Percentiles rank a stretch among this genome's conserved stretches.
phyloP scores from a whole-genome alignment of 2,113 vertebrate genomes.

The Lichenostomus cassidix region DNA sequence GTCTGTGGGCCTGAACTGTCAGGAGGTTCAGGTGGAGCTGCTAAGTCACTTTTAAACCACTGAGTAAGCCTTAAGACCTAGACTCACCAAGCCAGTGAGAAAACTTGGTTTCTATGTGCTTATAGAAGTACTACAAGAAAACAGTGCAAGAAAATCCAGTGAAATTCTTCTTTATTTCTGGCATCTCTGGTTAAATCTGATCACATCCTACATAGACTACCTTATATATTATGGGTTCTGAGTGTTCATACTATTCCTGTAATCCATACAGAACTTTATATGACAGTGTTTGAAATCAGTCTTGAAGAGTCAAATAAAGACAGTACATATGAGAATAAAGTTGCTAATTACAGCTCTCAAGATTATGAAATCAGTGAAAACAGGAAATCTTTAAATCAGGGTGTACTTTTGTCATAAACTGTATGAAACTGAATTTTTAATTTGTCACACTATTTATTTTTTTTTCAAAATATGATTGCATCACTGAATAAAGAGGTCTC shows the following conservation, averaged over 20 bases:
- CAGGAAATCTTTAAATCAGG: neutral
- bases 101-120: neutral
- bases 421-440: neutral
- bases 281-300: neutral
- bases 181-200: neutral
- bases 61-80: neutral
- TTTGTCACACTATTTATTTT: neutral
- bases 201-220: neutral
- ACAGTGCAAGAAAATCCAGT: neutral
- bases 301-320: neutral
- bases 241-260: neutral
- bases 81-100: neutral
- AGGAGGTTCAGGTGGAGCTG: neutral
- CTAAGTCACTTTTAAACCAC: fast-evolving
- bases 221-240: neutral
- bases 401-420: neutral
- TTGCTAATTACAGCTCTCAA: neutral
- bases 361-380: neutral
- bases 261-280: neutral
- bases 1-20: neutral
- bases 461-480: neutral
- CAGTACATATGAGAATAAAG: neutral
- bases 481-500: neutral
- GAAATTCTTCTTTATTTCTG: neutral
- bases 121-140: neutral